Evolutionary conservation across 1,140 invertebrate species (phyloP).

Genomic region (Tetragonula clypearis): DNA sequence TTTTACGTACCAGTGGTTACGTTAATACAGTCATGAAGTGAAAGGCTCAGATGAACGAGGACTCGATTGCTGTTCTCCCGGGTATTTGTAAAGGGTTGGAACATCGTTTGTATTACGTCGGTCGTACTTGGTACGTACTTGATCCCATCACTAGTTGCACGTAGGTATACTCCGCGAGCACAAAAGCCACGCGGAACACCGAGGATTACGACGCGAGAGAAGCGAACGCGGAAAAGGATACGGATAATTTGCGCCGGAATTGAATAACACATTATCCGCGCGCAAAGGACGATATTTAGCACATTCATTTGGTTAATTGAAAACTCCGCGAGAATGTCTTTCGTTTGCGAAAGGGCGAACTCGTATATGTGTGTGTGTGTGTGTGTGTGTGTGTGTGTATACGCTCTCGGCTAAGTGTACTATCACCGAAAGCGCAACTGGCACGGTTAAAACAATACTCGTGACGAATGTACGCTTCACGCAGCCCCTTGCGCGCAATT

Average conservation of each 20-base stretch:
- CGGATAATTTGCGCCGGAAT: not conserved
- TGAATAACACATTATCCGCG: slow-evolving; percentile 11
- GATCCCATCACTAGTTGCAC: no score
- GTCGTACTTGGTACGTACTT: no score
- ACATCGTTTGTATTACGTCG: no score
- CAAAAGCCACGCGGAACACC: not conserved
- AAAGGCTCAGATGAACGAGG: no score
- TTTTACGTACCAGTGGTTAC: no score
- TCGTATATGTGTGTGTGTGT: no score
- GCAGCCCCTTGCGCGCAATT: slow-evolving; percentile 59
- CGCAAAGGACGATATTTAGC: not conserved
- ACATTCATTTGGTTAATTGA: slow-evolving; percentile 22
- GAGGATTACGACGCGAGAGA: no score
- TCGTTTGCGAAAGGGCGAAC: not conserved
- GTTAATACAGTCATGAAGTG: no score
- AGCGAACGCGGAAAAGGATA: not conserved
- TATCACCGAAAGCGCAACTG: slow-evolving; percentile 38
- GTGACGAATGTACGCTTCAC: slow-evolving; percentile 63
- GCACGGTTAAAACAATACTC: slow-evolving; percentile 56
- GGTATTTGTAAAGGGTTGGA: no score
- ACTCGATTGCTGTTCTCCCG: no score
- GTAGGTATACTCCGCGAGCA: not conserved
- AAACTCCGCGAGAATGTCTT: slow-evolving; percentile 8
- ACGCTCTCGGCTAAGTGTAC: slow-evolving; percentile 28
- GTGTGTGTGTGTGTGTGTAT: not conserved